phyloP scores from a whole-genome alignment of 1,140 invertebrate genomes.

The Stegodyphus dumicola region DNA sequence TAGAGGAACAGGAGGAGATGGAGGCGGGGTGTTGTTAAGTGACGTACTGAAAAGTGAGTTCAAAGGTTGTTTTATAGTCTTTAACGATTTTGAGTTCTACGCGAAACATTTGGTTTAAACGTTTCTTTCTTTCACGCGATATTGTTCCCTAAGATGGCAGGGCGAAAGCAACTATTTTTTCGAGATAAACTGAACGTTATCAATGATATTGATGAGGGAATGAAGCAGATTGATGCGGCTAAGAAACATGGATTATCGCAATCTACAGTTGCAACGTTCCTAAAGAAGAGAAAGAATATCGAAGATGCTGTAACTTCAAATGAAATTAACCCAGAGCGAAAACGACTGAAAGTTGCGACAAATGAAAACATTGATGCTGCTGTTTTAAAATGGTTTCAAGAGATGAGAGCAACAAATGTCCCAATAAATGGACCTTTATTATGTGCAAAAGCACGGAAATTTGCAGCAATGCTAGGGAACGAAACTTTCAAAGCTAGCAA shows the following conservation, averaged over 20 bases:
- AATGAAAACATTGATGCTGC: constrained; percentile 18
- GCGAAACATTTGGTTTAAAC: too few relatives aligned
- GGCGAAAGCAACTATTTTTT: not conserved
- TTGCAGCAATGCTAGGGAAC: constrained; percentile 12
- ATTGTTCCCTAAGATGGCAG: too few relatives aligned
- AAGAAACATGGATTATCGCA: not conserved
- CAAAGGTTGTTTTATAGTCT: not conserved
- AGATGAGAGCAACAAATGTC: constrained; percentile 15
- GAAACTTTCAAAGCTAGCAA: constrained; percentile 16
- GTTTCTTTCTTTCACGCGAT: too few relatives aligned
- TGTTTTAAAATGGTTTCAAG: constrained; percentile 13
- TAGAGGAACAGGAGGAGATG: not conserved
- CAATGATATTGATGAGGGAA: not conserved
- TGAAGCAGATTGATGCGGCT: not conserved
- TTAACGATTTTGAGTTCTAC: too few relatives aligned
- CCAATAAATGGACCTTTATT: constrained; percentile 7
- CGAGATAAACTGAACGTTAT: constrained; percentile 12
- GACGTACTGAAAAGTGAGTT: not conserved
- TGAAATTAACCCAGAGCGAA: constrained; percentile 5
- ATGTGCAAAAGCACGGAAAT: constrained; percentile 12
- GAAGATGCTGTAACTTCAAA: constrained; percentile 17
- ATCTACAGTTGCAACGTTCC: not conserved
- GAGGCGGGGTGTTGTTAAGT: not conserved
- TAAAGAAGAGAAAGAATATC: not conserved
- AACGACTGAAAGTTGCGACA: constrained; percentile 10